Percentiles rank a stretch among this genome's conserved stretches.
Conservation (phyloP, 2,113 vertebrate genomes). For the Poeciliopsis retropinna region DNA sequence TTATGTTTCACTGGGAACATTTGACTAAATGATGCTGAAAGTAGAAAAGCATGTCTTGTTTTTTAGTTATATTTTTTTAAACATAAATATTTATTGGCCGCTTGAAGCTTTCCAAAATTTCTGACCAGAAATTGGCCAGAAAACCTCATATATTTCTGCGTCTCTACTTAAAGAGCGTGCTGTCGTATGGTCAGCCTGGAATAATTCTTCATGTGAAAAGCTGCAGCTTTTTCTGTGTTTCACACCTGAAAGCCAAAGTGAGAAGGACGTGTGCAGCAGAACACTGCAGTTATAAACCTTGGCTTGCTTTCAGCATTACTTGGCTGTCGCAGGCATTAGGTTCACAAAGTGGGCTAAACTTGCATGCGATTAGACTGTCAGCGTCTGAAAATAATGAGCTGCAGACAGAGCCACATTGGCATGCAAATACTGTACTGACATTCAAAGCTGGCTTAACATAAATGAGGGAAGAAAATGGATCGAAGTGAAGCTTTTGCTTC, state of each 20-base stretch:
- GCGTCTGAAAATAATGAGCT: conserved; percentile 75
- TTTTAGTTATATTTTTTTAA: too few relatives aligned
- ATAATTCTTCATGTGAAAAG: neutral
- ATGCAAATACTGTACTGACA: conserved; percentile 77
- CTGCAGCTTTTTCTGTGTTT: conserved; percentile 9
- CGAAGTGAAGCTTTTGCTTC: conserved; percentile 54
- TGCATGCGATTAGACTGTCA: conserved; percentile 71
- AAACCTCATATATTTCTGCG: neutral
- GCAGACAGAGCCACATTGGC: conserved; percentile 67
- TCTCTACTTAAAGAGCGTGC: neutral
- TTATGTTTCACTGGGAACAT: neutral
- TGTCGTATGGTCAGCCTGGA: neutral
- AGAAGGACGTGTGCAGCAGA: conserved; percentile 25
- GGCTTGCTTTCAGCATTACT: conserved; percentile 48
- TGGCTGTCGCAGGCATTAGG: conserved; percentile 56
- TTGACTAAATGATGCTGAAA: neutral
- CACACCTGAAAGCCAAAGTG: conserved; percentile 20
- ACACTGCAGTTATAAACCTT: conserved; percentile 39
- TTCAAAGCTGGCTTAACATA: conserved; percentile 77
- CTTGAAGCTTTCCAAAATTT: too few relatives aligned
- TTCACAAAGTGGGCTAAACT: conserved; percentile 69
- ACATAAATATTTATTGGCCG: too few relatives aligned
- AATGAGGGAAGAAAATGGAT: conserved; percentile 67
- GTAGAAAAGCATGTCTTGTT: neutral
- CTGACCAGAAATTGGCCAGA: neutral